Evolutionary conservation across 2,888 invertebrate species (phyloP), one percentile per base, ranked within the genome.

Genomic region (Cylindroiulus punctatus): DNA sequence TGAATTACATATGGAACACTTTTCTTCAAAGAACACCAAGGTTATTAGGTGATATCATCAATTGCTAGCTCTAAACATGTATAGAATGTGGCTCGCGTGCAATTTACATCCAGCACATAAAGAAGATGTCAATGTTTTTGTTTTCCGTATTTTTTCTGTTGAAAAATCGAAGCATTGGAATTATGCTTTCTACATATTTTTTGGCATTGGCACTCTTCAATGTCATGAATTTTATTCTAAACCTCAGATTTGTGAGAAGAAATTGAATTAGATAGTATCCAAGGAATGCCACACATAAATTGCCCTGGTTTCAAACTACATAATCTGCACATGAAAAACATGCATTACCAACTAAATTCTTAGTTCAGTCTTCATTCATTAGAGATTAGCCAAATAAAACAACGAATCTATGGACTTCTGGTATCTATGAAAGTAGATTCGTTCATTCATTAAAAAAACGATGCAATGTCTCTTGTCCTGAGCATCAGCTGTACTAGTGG

Each of bases 1-100:
- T n/a, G 57, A 57, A 57, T 57, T 57, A 57, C 57, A 57, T n/a
- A n/a, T 57, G n/a, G 57, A 57, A 57, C 57, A 57, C n/a, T 57
- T 57, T n/a, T 57, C 57, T 57, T n/a, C 22, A 57, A 57, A 57
- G 0, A 57, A 57, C 57, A 57, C 57, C 57, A n/a, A 57, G 57
- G 57, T 57, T 57, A 57, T 57, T 57, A 22, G 57, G 22, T 57
- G 57, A 57, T 57, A 57, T n/a, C 19, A 57, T 57, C 57, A 57
- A 57, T 57, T 22, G 17, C 57, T 57, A 57, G 22, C n/a, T 22
- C 57, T 57, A 57, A 57, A 57, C 57, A 57, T 57, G 57, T 57
- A 57, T 57, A 57, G 57, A 57, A 57, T 57, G 57, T 57, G 57
- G 57, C 57, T 22, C 22, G 22, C 57, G 57, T 57, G 57, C 57